Base-by-base conservation (phyloP, 1,140 invertebrate species). In the Galendromus occidentalis region DNA sequence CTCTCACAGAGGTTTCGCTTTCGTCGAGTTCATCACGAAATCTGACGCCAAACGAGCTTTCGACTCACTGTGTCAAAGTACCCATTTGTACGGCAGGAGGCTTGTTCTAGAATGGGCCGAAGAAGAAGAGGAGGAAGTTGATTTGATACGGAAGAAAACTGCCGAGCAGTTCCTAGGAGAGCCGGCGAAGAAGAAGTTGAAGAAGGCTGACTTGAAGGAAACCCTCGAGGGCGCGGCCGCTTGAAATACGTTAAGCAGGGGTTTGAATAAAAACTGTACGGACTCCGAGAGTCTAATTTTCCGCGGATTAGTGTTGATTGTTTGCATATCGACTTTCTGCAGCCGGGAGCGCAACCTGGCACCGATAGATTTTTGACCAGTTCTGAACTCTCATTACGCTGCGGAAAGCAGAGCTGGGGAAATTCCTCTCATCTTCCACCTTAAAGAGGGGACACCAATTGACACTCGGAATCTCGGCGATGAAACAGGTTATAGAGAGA, bases 61-160 rank as follows among this genome's bases (percentile, higher is more conserved):
- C 78, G 86, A 93, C 69, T 84, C 92, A 0, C 73, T 98, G 0
- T 85, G 85, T 70, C 88, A 91, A 74, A 96, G 91, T 71, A 98
- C 95, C 68, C 95, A 98, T 82, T 86, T 98, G 75, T 98, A 93
- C 74, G 94, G 93, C 2, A 80, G 95, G 70, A 81, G 93, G 44
- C 77, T 98, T 68, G 91, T 96, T 0, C 77, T 98, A 20, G 94
- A 99, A 80, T 98, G 95, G 95, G 93, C 94, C 0, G 81, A 85
- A 20, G 67, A 70, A n/a, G 84, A 84, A 6, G 78, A 77, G 1
- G 86, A 91, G 71, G 81, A 83, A 68, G 77, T 95, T 2, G 83
- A 86, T 18, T 80, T 84, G 67, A 77, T 95, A n/a, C 79, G 90
- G 66, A 87, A 86, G 77, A 83, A 64, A 22, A 66, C 59, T 6